Conservation (phyloP, 2,113 vertebrate species). For the Pseudorasbora parva region DNA sequence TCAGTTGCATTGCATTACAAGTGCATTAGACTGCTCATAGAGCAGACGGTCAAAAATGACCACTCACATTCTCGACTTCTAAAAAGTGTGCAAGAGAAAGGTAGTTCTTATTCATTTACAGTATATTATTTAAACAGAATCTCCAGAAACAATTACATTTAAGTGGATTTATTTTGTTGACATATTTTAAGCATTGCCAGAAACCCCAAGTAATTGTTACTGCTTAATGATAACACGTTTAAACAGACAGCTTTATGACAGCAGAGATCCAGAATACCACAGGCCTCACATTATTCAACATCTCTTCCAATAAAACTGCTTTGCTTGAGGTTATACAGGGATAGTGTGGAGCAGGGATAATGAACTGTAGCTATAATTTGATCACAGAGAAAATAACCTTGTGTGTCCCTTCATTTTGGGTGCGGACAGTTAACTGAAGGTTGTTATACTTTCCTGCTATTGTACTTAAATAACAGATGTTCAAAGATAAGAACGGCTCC, state of each 20-base stretch:
- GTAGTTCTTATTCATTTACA: neutral
- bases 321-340: neutral
- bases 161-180: conserved; percentile 13
- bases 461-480: conserved; percentile 4
- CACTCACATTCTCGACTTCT: neutral
- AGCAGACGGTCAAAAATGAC: neutral
- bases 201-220: conserved; percentile 2
- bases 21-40: too few relatives aligned
- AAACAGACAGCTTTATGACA: conserved; percentile 19
- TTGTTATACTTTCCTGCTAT: neutral
- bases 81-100: neutral
- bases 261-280: neutral
- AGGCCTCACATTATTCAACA: conserved; percentile 1
- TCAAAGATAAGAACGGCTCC: neutral
- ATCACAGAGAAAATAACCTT: conserved; percentile 6
- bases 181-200: conserved; percentile 2
- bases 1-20: neutral
- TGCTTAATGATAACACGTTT: conserved; percentile 5
- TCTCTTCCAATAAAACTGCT: neutral
- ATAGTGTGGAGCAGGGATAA: neutral
- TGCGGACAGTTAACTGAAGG: neutral
- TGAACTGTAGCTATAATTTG: neutral
- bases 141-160: neutral
- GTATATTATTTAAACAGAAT: neutral
- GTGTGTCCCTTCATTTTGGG: neutral